Evolutionary conservation across 2,888 invertebrate genomes (phyloP), one percentile per base, ranked within the genome.

Genomic region (Parnassius orleans): DNA sequence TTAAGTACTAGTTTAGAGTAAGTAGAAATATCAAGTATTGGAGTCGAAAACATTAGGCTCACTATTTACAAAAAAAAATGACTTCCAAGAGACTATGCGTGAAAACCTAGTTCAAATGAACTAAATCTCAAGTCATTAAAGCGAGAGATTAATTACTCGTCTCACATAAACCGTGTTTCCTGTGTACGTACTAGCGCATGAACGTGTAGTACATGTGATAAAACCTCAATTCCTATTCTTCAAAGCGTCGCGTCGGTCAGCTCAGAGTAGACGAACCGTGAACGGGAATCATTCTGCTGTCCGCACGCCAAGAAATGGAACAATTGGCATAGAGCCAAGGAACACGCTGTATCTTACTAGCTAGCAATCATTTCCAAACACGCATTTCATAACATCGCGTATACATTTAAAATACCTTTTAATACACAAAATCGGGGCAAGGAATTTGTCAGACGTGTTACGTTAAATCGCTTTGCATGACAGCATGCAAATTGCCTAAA

Each of bases 171-270:
- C 80, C 80, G 79, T 80, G 80, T 82, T 86, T 85, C 82, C 84
- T 83, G 80, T 83, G 80, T 75, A 75, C 73, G 65, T 63, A 68
- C 65, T 75, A 72, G 68, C 68, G 68, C 69, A 74, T 73, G 72
- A 65, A 73, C 70, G 69, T 73, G 72, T 73, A 70, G 75, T 77
- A 78, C 77, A 79, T 84, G 81, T 86, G 67, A 67, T 63, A 67
- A 60, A 87, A 86, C 84, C 86, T 84, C 83, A 78, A 86, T 87
- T 80, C 76, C 77, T 75, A 76, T 77, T 84, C 83, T 80, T 86
- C 84, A 86, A 86, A 87, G 86, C 81, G 79, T 80, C 78, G 80
- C 81, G 79, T 80, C 78, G 80, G 83, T 82, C 84, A 83, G 81
- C 74, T 74, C 77, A 77, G 78, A 77, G 78, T 80, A 85, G 80